Evolutionary conservation across 1,140 invertebrate species (phyloP), one percentile per base, ranked within the genome.

Genomic region (Spodoptera litura): DNA sequence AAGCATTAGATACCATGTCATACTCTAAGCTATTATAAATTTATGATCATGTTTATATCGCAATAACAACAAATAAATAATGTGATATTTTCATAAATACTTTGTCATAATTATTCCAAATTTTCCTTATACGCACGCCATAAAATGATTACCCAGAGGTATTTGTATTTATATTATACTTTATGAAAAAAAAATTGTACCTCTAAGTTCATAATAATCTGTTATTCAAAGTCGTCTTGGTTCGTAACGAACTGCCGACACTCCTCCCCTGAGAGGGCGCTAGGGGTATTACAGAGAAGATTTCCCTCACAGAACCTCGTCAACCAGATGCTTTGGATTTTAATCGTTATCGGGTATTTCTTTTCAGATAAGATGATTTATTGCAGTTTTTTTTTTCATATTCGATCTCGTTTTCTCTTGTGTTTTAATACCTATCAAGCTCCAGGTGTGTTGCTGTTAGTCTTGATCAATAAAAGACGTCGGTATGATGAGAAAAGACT

Each of bases 321-420:
- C 66, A 70, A 52, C 49, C 66, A 27, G 66, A 70, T 51, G 66
- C 66, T 70, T 53, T 70, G 51, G 66, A 31, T 53, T 70, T 66
- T 70, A 70, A 70, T 52, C 49, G 66, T 70, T 70, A 70, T 70
- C 66, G 66, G 20, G 11, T 70, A 52, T 70, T 70, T 70, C 38
- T 70, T 52, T 53, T 25, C 51, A n/a, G 49, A 70, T 49, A 53
- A 70, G 66, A 70, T 53, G 66, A 70, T 61, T 13, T 31, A 27
- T 25, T 11, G 62, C 3, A 68, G 51, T 9, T 68, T 52, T 53
- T 31, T 38, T 68, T 70, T 70, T 2, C 20, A 53, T 53, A 44
- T 8, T 44, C 6, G 38, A 6, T 44, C 38, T 5, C 6, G 9
- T 44, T 44, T 44, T 44, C 9, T 10, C 8, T 9, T 44, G 38